A percentile compares a stretch with the other conserved stretches of the same genome.
These are phyloP conservation scores for Heteromurus nitidus DNA, from an alignment of 2,888 invertebrate genomes.

Conservation along the genomic window DNA sequence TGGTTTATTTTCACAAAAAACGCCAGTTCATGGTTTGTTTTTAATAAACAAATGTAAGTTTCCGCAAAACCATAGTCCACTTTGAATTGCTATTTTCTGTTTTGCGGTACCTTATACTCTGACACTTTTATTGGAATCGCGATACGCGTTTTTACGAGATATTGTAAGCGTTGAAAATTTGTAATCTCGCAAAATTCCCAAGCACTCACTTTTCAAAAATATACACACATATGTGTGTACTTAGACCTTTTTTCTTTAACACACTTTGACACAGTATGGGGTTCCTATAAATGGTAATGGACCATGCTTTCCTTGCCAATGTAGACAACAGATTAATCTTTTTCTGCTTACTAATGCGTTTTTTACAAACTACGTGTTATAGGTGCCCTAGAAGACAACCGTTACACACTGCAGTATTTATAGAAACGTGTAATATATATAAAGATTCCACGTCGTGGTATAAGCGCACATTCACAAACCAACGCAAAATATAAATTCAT, in stretches of 20 bases:
- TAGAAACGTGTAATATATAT: neutral
- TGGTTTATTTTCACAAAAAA: conserved; percentile 1
- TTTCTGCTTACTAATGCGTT: conserved; percentile 1
- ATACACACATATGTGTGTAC: no score
- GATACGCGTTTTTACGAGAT: conserved; percentile 2
- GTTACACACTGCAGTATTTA: no score
- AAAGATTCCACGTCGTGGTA: neutral
- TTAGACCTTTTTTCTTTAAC: no score
- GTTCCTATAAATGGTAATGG: conserved; percentile 51
- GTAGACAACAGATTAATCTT: neutral
- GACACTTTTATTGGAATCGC: conserved; percentile 33
- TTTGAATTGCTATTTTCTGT: conserved; percentile 32
- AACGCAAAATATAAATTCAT: conserved; percentile 24
- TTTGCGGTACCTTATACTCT: conserved; percentile 38
- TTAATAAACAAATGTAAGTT: neutral
- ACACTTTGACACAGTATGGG: conserved; percentile 48
- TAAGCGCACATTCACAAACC: conserved; percentile 17
- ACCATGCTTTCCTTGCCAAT: conserved; percentile 28
- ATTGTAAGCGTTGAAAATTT: no score
- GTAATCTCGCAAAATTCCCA: neutral
- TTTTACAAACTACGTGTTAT: conserved; percentile 2
- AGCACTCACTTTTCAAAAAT: conserved; percentile 31
- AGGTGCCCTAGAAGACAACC: neutral
- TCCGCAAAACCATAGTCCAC: conserved; percentile 10
- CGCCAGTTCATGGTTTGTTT: conserved; percentile 11